phyloP scores from a whole-genome alignment of 1,140 invertebrate genomes.

The Planococcus citri region DNA sequence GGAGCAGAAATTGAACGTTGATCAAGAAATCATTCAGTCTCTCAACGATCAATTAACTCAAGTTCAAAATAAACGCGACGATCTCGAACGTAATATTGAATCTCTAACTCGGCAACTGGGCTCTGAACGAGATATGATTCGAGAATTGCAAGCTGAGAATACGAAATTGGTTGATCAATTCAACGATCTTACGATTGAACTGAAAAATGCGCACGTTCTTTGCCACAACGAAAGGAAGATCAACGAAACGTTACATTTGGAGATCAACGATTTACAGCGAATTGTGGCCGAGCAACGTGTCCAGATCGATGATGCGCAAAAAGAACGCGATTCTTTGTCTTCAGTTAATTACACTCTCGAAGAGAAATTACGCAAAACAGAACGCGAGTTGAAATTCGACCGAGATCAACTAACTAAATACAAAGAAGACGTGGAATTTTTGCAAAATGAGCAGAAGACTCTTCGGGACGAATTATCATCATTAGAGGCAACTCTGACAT shows the following conservation, averaged over 20 bases:
- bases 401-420: too few relatives aligned
- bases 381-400: too few relatives aligned
- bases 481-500: background rate
- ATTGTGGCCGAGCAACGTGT: too few relatives aligned
- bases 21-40: background rate
- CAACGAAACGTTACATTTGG: background rate
- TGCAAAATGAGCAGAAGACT: background rate
- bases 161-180: background rate
- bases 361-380: too few relatives aligned
- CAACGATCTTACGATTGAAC: background rate
- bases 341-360: too few relatives aligned
- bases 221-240: background rate
- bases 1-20: too few relatives aligned
- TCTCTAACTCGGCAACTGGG: too few relatives aligned
- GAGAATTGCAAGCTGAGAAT: background rate
- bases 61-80: too few relatives aligned
- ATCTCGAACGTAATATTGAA: too few relatives aligned
- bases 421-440: too few relatives aligned
- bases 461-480: background rate
- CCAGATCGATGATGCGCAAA: too few relatives aligned
- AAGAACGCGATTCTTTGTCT: too few relatives aligned
- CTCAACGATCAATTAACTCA: background rate
- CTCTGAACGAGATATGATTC: background rate
- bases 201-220: background rate
- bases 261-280: background rate